Evolutionary conservation across 64 coral and sea anemone genomes (phyloP).

Genomic region (Stichodactyla helianthus): DNA sequence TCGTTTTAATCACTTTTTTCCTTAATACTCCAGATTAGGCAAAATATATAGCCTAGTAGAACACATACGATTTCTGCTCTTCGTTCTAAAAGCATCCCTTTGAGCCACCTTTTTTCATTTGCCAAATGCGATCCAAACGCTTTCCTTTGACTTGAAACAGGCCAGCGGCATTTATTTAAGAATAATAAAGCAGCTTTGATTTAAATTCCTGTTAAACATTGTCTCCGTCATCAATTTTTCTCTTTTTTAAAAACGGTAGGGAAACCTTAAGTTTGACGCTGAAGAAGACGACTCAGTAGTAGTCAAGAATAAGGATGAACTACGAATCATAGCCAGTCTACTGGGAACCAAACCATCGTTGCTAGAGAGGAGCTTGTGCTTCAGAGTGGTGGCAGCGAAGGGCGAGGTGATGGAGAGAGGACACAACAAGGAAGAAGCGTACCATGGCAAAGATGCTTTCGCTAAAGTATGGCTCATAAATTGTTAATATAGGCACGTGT

Average conservation of each 20-base stretch:
- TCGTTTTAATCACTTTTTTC: too few relatives aligned
- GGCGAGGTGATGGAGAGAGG: conserved; percentile 90
- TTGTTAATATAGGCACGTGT: too few relatives aligned
- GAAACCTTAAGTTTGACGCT: conserved; percentile 82
- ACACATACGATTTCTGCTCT: too few relatives aligned
- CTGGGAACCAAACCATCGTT: conserved; percentile 49
- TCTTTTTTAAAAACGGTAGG: conserved; percentile 21
- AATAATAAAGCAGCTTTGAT: too few relatives aligned
- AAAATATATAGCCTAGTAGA: too few relatives aligned
- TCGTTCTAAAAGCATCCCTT: too few relatives aligned
- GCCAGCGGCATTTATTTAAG: too few relatives aligned
- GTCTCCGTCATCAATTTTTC: too few relatives aligned
- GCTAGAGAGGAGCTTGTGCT: conserved; percentile 77
- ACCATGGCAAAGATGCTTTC: conserved; percentile 82
- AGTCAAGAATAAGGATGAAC: conserved; percentile 57
- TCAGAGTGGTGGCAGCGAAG: conserved; percentile 79
- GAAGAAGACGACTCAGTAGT: conserved; percentile 67
- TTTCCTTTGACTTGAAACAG: too few relatives aligned
- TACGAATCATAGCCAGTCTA: conserved; percentile 61
- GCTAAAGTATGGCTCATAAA: conserved; percentile 57
- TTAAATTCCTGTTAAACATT: neutral
- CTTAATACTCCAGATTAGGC: too few relatives aligned
- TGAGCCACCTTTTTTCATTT: too few relatives aligned
- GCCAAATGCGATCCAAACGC: too few relatives aligned
- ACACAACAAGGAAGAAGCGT: conserved; percentile 81